Evolutionary conservation across 2,888 invertebrate species (phyloP), one percentile per base, ranked within the genome.

Genomic region (Hoplodrina blanda): DNA sequence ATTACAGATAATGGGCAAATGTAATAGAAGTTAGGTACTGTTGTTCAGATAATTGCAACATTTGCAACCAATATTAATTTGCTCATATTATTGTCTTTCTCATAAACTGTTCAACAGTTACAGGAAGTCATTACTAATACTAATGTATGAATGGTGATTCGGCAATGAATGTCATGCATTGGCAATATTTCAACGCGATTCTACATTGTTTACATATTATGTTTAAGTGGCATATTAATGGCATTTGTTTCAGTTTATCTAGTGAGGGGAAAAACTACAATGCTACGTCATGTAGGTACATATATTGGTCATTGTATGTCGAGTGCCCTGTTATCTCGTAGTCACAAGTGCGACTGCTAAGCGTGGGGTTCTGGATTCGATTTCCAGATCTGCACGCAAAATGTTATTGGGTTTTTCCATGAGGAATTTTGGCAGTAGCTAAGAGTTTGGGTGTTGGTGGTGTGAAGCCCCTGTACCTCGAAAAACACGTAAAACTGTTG

Each of bases 101-200:
- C 56, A 44, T 46, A 50, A 56, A 64, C 44, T 46, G 19, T 55
- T 75, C 19, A 60, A 17, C 41, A 52, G 8, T 75, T 52, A 20
- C 56, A 69, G 76, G 41, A 68, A 73, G 33, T 30, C 44, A 56
- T 73, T 76, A 76, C 25, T 52, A 41, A 41, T 46, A 59, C 25
- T 37, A 20, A 68, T 60, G 49, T 11, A 53, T 52, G 20, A 68
- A 56, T 61, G 5, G 41, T 75, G 33, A 67, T 54, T 66, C 19
- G 68, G 41, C 54, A 73, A 75, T 55, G 41, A 60, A 75, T 67
- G 17, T 19, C 74, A 52, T 56, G 41, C n/a, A 61, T 20, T 69
- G 25, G 20, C 20, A 33, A 64, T 50, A 52, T 41, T 73, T 56
- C 19, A 56, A 52, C 19, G 65, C 11, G 25, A 53, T 15, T 60